Base-by-base conservation (phyloP, 2,113 vertebrate species). In the Barbus barbus region DNA sequence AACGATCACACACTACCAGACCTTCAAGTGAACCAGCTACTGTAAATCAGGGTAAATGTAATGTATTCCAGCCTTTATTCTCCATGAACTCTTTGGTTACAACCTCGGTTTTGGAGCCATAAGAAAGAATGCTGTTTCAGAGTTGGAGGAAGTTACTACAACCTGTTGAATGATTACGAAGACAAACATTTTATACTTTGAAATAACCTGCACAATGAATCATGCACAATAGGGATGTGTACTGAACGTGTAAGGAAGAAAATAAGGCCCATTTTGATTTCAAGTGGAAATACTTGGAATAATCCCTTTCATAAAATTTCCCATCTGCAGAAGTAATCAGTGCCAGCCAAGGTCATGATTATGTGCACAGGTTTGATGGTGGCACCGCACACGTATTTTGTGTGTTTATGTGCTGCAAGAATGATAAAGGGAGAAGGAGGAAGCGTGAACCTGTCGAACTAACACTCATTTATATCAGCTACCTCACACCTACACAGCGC, bases 391-490 rank as follows among this genome's bases (percentile, higher is more conserved):
- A 65, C 36, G 0, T 31, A 8, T 63, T 65, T 46, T 14, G 63
- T 65, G 36, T 65, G 41, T 80, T 80, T 67, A 63, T 65, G 24
- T 31, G 4, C 78, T 31, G 38, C 24, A 46, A 33, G 60, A 80
- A 63, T 48, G 26, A 80, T 44, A 48, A 9, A 65, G 41, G 33
- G 53, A 60, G 76, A 58, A 33, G 4, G 14, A 61, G 60, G 26
- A 28, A 80, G 36, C 36, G 38, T 75, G 73, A 48, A 75, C 73
- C 73, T 51, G 26, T 1, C 26, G 8, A 46, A 11, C 73, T 28
- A 75, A 65, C 38, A 67, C 16, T 65, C 60, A 80, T 67, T 80
- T 48, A 48, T 80, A 31, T 67, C 78, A 78, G 36, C 56, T 44
- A 78, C 36, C 33, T 78, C 56, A 80, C 60, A 80, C 78, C 41